Evolutionary conservation across 2,888 invertebrate genomes (phyloP).

Genomic region (Pyrrhosoma nymphula): DNA sequence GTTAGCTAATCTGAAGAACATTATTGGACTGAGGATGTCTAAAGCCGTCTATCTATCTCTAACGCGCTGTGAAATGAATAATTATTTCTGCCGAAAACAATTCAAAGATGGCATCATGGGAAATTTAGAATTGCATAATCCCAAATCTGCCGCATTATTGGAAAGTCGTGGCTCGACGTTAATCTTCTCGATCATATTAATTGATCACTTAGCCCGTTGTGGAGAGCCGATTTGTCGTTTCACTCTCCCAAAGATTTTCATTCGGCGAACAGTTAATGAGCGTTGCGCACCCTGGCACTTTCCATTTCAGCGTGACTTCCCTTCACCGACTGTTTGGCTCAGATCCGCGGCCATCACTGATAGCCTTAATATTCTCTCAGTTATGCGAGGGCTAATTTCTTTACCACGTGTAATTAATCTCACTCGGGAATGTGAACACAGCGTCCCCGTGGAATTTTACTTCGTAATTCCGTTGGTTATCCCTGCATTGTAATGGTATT

Average conservation of each 20-base stretch:
- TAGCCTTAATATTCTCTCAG: slow-evolving; percentile 46
- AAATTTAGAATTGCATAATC: too few relatives aligned
- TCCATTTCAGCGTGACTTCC: slow-evolving; percentile 41
- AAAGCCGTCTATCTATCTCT: too few relatives aligned
- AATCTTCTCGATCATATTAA: not conserved
- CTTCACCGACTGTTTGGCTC: not conserved
- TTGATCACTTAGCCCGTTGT: not conserved
- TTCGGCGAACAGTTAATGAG: slow-evolving; percentile 52
- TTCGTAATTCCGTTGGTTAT: not conserved
- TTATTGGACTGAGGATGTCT: too few relatives aligned
- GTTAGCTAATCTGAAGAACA: too few relatives aligned
- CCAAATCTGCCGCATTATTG: too few relatives aligned
- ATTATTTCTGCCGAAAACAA: too few relatives aligned
- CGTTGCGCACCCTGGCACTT: slow-evolving; percentile 4
- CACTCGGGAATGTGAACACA: not conserved
- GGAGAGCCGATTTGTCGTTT: not conserved
- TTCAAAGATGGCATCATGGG: too few relatives aligned
- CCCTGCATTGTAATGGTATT: not conserved
- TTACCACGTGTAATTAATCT: not conserved
- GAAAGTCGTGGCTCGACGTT: not conserved
- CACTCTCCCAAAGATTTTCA: slow-evolving; percentile 43
- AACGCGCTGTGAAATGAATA: too few relatives aligned
- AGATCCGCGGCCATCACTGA: slow-evolving; percentile 42
- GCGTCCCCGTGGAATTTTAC: not conserved
- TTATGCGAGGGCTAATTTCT: slow-evolving; percentile 8